Conservation (phyloP, 2,797 vertebrate genomes). For the Martes flavigula region DNA sequence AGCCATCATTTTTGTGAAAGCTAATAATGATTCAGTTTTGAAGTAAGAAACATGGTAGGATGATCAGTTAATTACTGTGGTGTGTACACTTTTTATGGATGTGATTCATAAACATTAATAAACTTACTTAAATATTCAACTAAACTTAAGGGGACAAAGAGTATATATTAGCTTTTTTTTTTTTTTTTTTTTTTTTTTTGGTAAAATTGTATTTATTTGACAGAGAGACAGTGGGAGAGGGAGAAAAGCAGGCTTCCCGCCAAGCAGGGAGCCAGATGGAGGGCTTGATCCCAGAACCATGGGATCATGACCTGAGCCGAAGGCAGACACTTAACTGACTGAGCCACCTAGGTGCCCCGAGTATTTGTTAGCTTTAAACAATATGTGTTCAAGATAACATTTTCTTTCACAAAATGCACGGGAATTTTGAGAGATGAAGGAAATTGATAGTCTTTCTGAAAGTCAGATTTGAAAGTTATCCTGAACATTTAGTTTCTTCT, state of each 20-base stretch:
- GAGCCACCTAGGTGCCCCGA: neutral
- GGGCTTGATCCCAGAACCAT: too few species aligned
- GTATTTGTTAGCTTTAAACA: neutral
- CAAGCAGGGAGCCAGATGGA: too few species aligned
- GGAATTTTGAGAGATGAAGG: constrained; percentile 14
- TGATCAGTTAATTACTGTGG: neutral
- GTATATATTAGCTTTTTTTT: neutral
- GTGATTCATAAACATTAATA: neutral
- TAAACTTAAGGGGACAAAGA: neutral
- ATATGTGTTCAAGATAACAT: neutral
- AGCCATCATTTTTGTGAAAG: neutral
- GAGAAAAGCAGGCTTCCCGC: too few species aligned
- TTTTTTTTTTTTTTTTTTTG: neutral
- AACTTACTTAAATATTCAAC: neutral
- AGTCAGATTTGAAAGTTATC: constrained; percentile 25
- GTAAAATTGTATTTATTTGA: too few species aligned
- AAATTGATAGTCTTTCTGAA: constrained; percentile 36
- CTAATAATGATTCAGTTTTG: neutral
- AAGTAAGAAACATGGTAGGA: neutral
- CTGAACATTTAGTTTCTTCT: neutral
- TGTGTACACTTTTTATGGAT: neutral
- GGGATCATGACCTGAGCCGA: too few species aligned
- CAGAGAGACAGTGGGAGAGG: too few species aligned
- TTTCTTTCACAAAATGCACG: neutral
- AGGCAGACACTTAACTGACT: neutral